Percentiles rank a stretch among this genome's conserved stretches.
Conservation (phyloP, 2,113 vertebrate species). For the Pelecanoides urinatrix region DNA sequence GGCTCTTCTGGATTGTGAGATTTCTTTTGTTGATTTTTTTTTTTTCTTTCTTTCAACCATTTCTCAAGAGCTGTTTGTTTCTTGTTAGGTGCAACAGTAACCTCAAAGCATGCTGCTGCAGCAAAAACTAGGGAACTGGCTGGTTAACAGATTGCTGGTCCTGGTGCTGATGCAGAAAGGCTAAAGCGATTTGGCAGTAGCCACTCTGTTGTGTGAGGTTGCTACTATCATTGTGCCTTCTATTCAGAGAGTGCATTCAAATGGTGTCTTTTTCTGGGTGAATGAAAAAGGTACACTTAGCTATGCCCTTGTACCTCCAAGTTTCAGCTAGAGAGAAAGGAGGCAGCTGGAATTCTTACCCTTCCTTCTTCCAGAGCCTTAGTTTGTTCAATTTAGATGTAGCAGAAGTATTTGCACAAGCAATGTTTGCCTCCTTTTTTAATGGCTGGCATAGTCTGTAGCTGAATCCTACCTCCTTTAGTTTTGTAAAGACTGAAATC, state of each 20-base stretch:
- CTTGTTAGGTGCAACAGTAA: neutral
- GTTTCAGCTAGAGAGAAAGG: neutral
- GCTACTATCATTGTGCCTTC: neutral
- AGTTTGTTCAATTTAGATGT: neutral
- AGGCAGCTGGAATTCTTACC: neutral
- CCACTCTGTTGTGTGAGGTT: slow-evolving; percentile 29
- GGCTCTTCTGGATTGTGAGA: neutral
- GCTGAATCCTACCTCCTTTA: neutral
- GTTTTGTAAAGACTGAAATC: neutral
- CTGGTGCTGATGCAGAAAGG: neutral
- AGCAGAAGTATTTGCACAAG: neutral
- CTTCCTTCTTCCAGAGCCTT: neutral
- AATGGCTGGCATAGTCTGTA: neutral
- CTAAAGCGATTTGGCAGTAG: slow-evolving; percentile 20
- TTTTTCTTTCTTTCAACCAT: neutral
- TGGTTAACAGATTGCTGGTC: slow-evolving; percentile 20
- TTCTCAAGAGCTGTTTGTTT: slow-evolving; percentile 10
- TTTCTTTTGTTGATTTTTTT: neutral
- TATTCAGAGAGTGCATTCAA: slow-evolving; percentile 40
- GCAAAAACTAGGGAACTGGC: neutral
- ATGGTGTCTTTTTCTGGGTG: slow-evolving; percentile 40
- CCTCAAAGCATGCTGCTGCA: slow-evolving; percentile 13
- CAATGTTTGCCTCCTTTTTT: neutral
- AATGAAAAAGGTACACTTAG: slow-evolving; percentile 22
- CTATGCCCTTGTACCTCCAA: neutral